A percentile compares a stretch with the other conserved stretches of the same genome.
Evolutionary conservation across 1,140 invertebrate genomes (phyloP).

Genomic region (Metaphire vulgaris): DNA sequence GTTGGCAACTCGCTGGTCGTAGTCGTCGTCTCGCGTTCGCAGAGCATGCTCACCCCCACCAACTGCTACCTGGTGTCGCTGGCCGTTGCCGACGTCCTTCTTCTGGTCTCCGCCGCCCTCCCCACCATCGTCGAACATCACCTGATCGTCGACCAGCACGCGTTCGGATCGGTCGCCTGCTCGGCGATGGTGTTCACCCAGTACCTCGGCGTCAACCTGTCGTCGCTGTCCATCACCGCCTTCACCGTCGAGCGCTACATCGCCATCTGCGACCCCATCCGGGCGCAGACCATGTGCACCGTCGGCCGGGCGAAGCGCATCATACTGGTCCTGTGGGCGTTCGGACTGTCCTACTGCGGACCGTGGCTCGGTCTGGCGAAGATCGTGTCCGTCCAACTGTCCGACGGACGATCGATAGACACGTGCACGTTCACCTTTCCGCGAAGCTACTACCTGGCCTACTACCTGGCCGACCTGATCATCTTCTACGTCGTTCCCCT

Average conservation of each 20-base stretch:
- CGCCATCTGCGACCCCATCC: slow-evolving; percentile 86
- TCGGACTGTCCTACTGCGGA: slow-evolving; percentile 51
- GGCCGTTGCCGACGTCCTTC: slow-evolving; percentile 82
- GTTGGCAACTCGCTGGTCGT: slow-evolving; percentile 53
- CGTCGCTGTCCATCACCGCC: slow-evolving; percentile 81
- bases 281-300: slow-evolving; percentile 67
- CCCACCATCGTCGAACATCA: slow-evolving; percentile 59
- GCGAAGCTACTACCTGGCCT: slow-evolving; percentile 55
- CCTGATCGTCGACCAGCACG: slow-evolving; percentile 59
- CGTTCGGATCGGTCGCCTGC: slow-evolving; percentile 59
- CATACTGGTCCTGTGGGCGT: slow-evolving; percentile 57
- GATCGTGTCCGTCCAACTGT: slow-evolving; percentile 24
- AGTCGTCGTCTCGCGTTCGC: slow-evolving; percentile 46
- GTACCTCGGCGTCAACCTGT: slow-evolving; percentile 70
- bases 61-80: slow-evolving; percentile 90
- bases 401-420: slow-evolving; percentile 39
- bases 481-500: slow-evolving; percentile 61
- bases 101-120: slow-evolving; percentile 62
- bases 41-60: slow-evolving; percentile 58
- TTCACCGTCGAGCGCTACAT: slow-evolving; percentile 92
- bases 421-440: slow-evolving; percentile 38
- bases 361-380: slow-evolving; percentile 47
- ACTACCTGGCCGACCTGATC: slow-evolving; percentile 59
- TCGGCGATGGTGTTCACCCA: slow-evolving; percentile 59
- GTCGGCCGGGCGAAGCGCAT: slow-evolving; percentile 58